Base-by-base conservation (phyloP, 2,113 vertebrate genomes). In the Tor tambroides region DNA sequence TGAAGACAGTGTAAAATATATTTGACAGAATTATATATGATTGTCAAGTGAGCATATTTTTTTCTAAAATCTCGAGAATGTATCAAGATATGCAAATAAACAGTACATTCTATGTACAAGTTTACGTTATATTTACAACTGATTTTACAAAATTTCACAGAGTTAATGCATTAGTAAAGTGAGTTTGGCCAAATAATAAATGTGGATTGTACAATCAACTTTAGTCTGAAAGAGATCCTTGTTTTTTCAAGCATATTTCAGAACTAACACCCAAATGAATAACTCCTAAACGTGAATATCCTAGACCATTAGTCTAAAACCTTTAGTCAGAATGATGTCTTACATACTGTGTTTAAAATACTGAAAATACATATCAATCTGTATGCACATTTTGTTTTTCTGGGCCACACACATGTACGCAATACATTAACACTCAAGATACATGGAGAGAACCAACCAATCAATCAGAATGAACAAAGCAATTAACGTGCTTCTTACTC, bases 1-100 rank as follows among this genome's bases (percentile, higher is more conserved):
- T 91, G 72, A 90, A 85, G 38, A 74, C 63, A 88, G 86, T 90
- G 74, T 84, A 92, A 93, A 93, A 92, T 89, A 93, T 89, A 91
- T 93, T 91, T 84, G 91, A 90, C 92, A 93, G 94, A 94, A 89
- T 94, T 92, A 89, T 93, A 93, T 93, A 32, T 92, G 92, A 95
- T 95, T 95, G 94, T 95, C 93, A 93, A 87, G 90, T 91, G 87
- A 92, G 92, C 79, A 84, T 76, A 85, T 87, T 90, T 85, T 90
- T 89, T 74, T 38, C 80, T 89, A 83, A 88, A 92, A 91, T 91
- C 79, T 87, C 88, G 85, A 85, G 85, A 72, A 83, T 74, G 85
- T 87, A 43, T 85, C 82, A 90, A 92, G 67, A 90, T 77, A 92
- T 89, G 87, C 80, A 91, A 91, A 89, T 89, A 38, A 75, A 86